Conservation (phyloP, 2,113 vertebrate species). For the Sminthopsis crassicaudata region DNA sequence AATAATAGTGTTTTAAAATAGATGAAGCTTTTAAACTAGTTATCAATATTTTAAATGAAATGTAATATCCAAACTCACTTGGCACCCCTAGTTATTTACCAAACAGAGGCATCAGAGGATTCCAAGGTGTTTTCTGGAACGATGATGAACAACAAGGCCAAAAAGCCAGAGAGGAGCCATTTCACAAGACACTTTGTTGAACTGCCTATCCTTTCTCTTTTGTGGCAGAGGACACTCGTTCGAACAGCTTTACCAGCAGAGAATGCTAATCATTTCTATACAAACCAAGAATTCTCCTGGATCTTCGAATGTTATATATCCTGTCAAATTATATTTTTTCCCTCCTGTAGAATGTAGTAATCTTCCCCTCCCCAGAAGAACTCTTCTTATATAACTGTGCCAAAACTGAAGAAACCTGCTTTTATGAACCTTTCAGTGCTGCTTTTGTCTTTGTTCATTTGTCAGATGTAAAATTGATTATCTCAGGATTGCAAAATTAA, state of each 20-base stretch:
- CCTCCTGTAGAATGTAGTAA: constrained; percentile 57
- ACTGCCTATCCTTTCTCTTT: constrained; percentile 53
- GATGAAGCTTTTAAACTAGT: constrained; percentile 65
- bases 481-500: constrained; percentile 78
- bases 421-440: constrained; percentile 72
- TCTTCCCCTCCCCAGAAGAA: constrained; percentile 54
- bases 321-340: constrained; percentile 72
- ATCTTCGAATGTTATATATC: constrained; percentile 72
- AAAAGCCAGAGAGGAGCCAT: constrained; percentile 48
- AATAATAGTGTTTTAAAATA: constrained; percentile 57
- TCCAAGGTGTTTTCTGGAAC: constrained; percentile 5
- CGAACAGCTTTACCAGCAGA: constrained; percentile 62
- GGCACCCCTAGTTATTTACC: constrained; percentile 51
- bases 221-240: constrained; percentile 64
- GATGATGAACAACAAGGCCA: constrained; percentile 53
- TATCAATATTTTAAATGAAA: constrained; percentile 62
- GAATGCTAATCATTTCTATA: constrained; percentile 59
- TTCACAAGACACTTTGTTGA: constrained; percentile 51
- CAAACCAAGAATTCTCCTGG: constrained; percentile 64
- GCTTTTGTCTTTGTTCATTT: constrained; percentile 76
- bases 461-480: constrained; percentile 73
- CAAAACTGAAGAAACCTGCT: constrained; percentile 75
- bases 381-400: constrained; percentile 75
- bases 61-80: constrained; percentile 63
- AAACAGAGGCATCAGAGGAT: constrained; percentile 45